phyloP scores from a whole-genome alignment of 2,888 invertebrate genomes.

The Diarsia mendica region DNA sequence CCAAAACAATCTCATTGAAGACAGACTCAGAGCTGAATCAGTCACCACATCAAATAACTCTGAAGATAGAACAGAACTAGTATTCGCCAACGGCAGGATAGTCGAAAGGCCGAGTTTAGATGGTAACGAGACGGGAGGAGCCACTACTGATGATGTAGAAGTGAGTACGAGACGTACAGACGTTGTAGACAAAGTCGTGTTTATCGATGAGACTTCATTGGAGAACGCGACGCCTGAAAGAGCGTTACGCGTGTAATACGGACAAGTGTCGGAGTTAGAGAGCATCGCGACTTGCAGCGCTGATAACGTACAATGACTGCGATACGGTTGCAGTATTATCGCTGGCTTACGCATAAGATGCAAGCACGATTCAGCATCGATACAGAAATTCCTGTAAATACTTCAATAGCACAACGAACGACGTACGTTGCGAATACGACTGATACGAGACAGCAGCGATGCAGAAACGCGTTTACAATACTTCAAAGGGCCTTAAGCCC shows the following conservation, averaged over 20 bases:
- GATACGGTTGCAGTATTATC: not conserved
- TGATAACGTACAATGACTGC: not conserved
- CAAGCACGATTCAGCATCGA: not conserved
- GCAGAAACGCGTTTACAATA: not conserved
- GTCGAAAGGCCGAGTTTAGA: constrained; percentile 57
- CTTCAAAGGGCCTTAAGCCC: not conserved
- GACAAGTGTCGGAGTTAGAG: not conserved
- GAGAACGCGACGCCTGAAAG: constrained; percentile 2
- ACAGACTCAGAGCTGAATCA: constrained; percentile 13
- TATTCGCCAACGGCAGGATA: constrained; percentile 64
- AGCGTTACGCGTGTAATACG: constrained; percentile 22
- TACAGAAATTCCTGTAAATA: not conserved
- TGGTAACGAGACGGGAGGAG: constrained; percentile 30
- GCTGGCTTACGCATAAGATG: not conserved
- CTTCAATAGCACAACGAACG: not conserved
- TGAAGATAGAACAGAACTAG: constrained; percentile 46
- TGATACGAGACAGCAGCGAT: not conserved
- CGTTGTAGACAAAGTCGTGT: constrained; percentile 41
- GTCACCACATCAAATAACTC: not conserved
- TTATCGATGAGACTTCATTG: constrained; percentile 39
- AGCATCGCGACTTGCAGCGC: not conserved
- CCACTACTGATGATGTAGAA: constrained; percentile 13
- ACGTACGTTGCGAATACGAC: too few species aligned
- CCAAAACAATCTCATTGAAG: constrained; percentile 52
- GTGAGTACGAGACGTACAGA: not conserved